Base-by-base conservation (phyloP, 2,888 invertebrate species). In the Apodemia zela region DNA sequence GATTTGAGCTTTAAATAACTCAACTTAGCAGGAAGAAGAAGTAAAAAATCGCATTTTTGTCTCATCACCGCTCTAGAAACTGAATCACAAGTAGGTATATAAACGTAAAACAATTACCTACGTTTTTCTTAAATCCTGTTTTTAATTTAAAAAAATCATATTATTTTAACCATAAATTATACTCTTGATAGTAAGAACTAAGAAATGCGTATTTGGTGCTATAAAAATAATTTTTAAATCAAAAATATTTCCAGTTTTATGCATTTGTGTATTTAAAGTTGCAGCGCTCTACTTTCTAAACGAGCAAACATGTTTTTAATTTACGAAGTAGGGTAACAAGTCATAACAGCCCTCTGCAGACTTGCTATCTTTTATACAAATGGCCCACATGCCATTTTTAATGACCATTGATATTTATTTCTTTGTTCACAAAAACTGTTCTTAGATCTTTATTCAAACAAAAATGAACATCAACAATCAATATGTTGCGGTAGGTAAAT, bases 231-330 rank as follows among this genome's bases (percentile, higher is more conserved):
- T 3, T 51, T 51, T 51, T 51, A 38, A 38, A 7, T 51, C 18
- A 7, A 21, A 51, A 21, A 51, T 21, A 13, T 38, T 38, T 51
- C 51, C 51, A 51, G 51, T 51, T 51, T 51, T 13, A 21, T 51
- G 51, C 51, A 51, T 21, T 17, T 47, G n/a, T 45, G 2, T 38
- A 13, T 17, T 51, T 51, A 51, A 18, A 10, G 11, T 21, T 18
- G 51, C 51, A 51, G 51, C 21, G 18, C 51, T 51, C 51, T 51
- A 51, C 51, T 51, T 51, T 51, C 10, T 51, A 51, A 11, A 51
- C 13, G 51, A 51, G 11, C 11, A 51, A 49, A 21, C 18, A 51
- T 21, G 51, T 18, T 18, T 13, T 10, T 51, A n/a, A 51, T 21
- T 51, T 21, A 51, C 7, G 21, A 51, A 18, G 51, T 51, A 51